Percentiles rank a stretch among this genome's conserved stretches.
These are phyloP conservation scores for Pipistrellus pipistrellus DNA, from an alignment of 2,797 vertebrate genomes.

Conservation along the genomic window DNA sequence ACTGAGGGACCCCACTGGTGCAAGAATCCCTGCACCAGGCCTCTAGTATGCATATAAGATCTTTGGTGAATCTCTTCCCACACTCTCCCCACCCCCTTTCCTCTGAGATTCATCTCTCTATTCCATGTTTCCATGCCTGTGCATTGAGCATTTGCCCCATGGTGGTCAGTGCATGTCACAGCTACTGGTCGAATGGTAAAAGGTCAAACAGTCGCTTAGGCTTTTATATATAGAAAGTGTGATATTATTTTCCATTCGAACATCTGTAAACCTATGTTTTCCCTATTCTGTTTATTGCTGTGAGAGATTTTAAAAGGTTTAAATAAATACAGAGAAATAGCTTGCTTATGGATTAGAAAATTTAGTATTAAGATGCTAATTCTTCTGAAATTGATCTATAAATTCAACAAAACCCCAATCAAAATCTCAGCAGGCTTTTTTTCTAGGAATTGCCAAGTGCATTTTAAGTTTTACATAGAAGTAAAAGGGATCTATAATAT, in stretches of 20 bases:
- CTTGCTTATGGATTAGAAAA: slow-evolving; percentile 4
- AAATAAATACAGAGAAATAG: not conserved
- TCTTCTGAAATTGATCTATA: slow-evolving; percentile 22
- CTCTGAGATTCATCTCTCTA: too few relatives aligned
- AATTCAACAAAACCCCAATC: not conserved
- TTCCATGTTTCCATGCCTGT: too few relatives aligned
- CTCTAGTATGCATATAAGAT: too few relatives aligned
- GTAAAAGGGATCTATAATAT: not conserved
- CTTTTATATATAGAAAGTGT: too few relatives aligned
- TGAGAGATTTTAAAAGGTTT: not conserved
- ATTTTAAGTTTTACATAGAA: slow-evolving; percentile 47
- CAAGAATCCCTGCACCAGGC: too few relatives aligned
- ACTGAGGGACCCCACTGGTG: too few relatives aligned
- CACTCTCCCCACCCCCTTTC: too few relatives aligned
- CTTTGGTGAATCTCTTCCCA: too few relatives aligned
- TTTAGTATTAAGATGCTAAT: not conserved
- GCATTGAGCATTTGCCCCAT: too few relatives aligned
- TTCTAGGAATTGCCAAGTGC: not conserved
- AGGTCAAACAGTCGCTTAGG: too few relatives aligned
- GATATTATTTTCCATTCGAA: not conserved
- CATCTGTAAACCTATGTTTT: not conserved
- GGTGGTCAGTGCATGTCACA: too few relatives aligned
- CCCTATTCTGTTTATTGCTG: not conserved
- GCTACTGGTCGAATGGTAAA: too few relatives aligned
- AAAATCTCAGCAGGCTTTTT: not conserved